These are phyloP conservation scores for Tiliqua scincoides DNA, from an alignment of 2,113 vertebrate genomes.

Conservation along the genomic window DNA sequence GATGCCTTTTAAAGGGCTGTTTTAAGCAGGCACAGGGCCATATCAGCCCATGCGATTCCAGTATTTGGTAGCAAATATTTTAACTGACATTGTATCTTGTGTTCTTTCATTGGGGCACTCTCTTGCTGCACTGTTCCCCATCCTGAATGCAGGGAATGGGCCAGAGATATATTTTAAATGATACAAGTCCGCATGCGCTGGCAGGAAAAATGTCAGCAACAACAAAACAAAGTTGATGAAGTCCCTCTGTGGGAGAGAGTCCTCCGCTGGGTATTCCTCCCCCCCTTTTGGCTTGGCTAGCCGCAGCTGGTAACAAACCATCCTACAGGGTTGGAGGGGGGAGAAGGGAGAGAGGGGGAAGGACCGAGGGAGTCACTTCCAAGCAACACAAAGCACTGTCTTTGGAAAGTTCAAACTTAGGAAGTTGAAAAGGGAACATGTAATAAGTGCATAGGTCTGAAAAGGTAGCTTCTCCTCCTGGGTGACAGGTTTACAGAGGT, in stretches of 20 bases:
- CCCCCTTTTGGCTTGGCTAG: slow-evolving; percentile 17
- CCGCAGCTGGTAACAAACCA: slow-evolving; percentile 12
- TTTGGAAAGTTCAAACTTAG: slow-evolving; percentile 11
- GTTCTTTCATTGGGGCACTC: too few relatives aligned
- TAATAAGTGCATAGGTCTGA: slow-evolving; percentile 35
- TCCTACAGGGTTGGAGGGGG: not conserved
- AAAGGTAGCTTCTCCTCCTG: slow-evolving; percentile 50
- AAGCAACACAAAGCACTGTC: not conserved
- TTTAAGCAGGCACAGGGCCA: not conserved
- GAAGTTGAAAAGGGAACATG: slow-evolving; percentile 46
- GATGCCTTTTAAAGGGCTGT: not conserved
- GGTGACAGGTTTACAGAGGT: slow-evolving; percentile 57
- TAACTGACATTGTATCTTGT: not conserved
- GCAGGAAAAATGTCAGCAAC: not conserved
- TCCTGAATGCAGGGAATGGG: not conserved
- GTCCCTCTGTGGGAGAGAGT: slow-evolving; percentile 10
- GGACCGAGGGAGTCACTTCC: not conserved
- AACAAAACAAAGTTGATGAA: not conserved
- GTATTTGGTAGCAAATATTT: not conserved
- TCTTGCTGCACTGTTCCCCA: too few relatives aligned
- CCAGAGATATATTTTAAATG: not conserved
- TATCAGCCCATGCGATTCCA: not conserved
- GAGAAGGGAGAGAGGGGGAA: not conserved
- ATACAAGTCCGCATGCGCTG: not conserved
- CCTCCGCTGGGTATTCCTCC: not conserved